Base-by-base conservation (phyloP, 2,888 invertebrate genomes). In the Candidula unifasciata region DNA sequence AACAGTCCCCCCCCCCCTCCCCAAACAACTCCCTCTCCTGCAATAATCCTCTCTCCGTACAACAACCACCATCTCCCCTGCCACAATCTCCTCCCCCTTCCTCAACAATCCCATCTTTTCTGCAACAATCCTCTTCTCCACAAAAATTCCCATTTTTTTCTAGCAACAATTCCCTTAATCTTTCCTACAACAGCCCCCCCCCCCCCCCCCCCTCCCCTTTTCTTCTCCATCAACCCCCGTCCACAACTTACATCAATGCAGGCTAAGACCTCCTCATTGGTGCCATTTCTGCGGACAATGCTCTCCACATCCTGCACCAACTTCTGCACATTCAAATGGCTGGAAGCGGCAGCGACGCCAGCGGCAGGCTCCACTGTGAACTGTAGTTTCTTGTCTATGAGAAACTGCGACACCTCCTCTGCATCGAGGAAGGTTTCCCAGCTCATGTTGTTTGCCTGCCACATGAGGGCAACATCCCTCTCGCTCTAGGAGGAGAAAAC, bases 331-430 rank as follows among this genome's bases (percentile, higher is more conserved):
- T 73, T 37, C 10, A 30, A 6, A 1, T 69, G 64, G 27, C 71
- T 71, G 10, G 69, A 30, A 3, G 5, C 60, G 0, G 68, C 0
- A 54, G 64, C 21, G 2, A 30, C 37, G 18, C 3, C 44, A 52
- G n/a, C 68, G 3, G 57, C n/a, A 33, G 83, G 89, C 18, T 86
- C 87, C 64, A 89, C 85, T 3, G 92, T 92, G 85, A 91, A 93
- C 54, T 92, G 92, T 82, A 93, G 85, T 86, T 91, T 91, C 92
- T 96, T 95, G 90, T 95, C 95, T 87, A 94, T 93, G 76, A 95
- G 94, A 89, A 96, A 94, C 90, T 95, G 94, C 68, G 89, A 81
- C 5, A 91, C 86, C 87, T 93, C 88, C 30, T 88, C 88, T n/a
- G 87, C 82, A 27, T 89, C 87, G 73, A 93, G 86, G 88, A 94